Conservation (phyloP, 2,113 vertebrate genomes). For the Spizaetus ornatus region DNA sequence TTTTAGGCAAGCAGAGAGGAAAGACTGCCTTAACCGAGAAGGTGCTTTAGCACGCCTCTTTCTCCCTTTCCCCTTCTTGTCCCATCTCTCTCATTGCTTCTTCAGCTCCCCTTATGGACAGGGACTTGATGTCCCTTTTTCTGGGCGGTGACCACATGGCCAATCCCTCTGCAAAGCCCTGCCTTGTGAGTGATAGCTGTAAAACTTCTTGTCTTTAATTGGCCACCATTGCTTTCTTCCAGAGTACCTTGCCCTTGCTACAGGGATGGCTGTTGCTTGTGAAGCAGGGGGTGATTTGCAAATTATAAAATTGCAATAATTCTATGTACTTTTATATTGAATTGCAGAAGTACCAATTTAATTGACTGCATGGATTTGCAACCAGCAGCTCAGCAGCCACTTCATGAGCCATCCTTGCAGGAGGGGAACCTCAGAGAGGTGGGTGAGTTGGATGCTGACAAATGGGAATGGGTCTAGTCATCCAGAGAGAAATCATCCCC, state of each 20-base stretch:
- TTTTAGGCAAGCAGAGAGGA: not conserved
- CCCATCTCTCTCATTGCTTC: not conserved
- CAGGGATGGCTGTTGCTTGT: not conserved
- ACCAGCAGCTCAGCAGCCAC: constrained; percentile 20
- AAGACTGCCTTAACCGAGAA: not conserved
- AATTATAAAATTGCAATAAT: not conserved
- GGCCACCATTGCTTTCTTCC: not conserved
- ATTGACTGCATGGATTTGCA: not conserved
- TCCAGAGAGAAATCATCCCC: constrained; percentile 31
- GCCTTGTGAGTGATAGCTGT: not conserved
- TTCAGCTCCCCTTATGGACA: not conserved
- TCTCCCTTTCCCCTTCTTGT: not conserved
- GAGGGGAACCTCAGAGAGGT: not conserved
- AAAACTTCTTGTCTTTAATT: not conserved
- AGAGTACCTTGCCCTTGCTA: not conserved
- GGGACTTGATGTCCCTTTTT: not conserved
- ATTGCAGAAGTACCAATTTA: not conserved
- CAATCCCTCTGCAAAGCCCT: not conserved
- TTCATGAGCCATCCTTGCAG: not conserved
- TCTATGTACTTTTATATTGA: not conserved
- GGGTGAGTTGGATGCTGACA: constrained; percentile 13
- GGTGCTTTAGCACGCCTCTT: not conserved
- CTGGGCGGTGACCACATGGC: not conserved
- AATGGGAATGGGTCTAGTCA: constrained; percentile 23
- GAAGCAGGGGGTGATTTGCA: not conserved